These are phyloP conservation scores for Oscarella lobularis DNA, from an alignment of 37 sponge, comb jelly and placozoan species.

Conservation along the genomic window DNA sequence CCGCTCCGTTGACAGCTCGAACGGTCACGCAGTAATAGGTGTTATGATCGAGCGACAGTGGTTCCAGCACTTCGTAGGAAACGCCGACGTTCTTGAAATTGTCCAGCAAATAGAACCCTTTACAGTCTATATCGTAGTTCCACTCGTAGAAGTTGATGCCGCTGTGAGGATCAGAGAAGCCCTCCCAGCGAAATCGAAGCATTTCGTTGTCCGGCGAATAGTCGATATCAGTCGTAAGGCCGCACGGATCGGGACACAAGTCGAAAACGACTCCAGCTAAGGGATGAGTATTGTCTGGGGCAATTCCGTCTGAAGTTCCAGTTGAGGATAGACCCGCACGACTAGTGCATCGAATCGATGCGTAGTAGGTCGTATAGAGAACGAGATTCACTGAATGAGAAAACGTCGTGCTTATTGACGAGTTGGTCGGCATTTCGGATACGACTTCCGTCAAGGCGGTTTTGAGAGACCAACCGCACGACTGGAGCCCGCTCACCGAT, in stretches of 20 bases:
- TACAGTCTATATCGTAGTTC: too few relatives aligned
- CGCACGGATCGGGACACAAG: background rate
- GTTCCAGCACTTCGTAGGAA: too few relatives aligned
- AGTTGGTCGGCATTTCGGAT: too few relatives aligned
- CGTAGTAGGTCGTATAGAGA: too few relatives aligned
- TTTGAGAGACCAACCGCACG: background rate
- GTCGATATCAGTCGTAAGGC: slow-evolving; percentile 5
- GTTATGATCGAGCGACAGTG: background rate
- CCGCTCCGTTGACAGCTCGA: background rate
- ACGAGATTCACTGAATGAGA: too few relatives aligned
- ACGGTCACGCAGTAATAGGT: background rate
- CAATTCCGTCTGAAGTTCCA: background rate
- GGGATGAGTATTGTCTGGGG: background rate
- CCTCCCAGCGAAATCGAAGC: background rate
- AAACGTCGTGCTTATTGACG: too few relatives aligned
- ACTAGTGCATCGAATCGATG: background rate
- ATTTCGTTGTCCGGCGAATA: background rate
- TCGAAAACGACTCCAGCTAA: background rate
- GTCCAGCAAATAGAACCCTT: too few relatives aligned
- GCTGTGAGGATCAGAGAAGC: slow-evolving; percentile 1
- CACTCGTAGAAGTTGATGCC: background rate
- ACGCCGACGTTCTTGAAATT: too few relatives aligned
- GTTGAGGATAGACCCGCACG: background rate
- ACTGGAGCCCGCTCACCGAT: background rate
- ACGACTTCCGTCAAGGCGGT: too few relatives aligned